These are phyloP conservation scores for Stenoptilia bipunctidactyla DNA, from an alignment of 2,888 invertebrate species.

Conservation along the genomic window DNA sequence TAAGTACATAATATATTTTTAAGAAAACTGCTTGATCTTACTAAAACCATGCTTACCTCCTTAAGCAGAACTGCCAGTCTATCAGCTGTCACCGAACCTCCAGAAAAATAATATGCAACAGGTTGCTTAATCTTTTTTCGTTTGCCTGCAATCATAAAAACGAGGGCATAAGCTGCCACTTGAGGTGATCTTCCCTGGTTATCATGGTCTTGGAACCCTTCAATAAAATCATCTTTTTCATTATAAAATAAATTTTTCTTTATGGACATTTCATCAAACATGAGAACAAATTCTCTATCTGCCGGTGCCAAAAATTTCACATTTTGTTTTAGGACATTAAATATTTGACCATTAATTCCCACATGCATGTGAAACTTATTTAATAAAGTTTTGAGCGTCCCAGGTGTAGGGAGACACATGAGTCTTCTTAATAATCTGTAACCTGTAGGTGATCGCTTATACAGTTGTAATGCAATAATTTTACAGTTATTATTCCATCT, in stretches of 20 bases:
- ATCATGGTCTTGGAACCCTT: conserved; percentile 8
- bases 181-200: conserved; percentile 1
- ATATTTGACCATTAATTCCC: conserved; percentile 2
- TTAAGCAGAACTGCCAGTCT: conserved; percentile 11
- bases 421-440: conserved; percentile 3
- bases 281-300: conserved; percentile 1
- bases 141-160: conserved; percentile 7
- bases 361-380: conserved; percentile 1
- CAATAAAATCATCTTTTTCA: conserved; percentile 3
- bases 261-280: conserved; percentile 6
- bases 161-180: neutral
- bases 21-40: too few relatives aligned
- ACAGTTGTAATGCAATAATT: conserved; percentile 3
- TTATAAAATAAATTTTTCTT: conserved; percentile 5
- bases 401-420: neutral
- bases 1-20: too few relatives aligned
- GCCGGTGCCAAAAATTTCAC: neutral
- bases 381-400: conserved; percentile 2
- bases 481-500: neutral
- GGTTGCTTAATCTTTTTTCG: conserved; percentile 10
- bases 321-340: conserved; percentile 1
- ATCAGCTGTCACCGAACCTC: conserved; percentile 9
- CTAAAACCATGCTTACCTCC: conserved; percentile 7
- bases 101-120: conserved; percentile 10
- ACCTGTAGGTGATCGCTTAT: conserved; percentile 3